Conservation (phyloP, 2,797 vertebrate genomes). For the Enteromius thamalakanensis region DNA sequence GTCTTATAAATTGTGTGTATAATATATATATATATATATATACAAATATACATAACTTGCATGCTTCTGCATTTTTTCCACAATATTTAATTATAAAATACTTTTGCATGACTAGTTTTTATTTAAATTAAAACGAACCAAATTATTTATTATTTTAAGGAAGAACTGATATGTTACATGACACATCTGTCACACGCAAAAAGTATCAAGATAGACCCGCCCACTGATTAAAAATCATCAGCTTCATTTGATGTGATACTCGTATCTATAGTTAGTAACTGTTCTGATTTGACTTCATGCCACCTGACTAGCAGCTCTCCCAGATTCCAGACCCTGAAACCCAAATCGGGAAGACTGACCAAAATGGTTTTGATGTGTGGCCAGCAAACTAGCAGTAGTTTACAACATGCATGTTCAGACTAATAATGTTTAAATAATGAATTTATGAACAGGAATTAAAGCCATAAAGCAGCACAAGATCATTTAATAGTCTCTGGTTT, state of each 20-base stretch:
- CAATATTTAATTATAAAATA: background rate
- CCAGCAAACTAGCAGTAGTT: conserved; percentile 53
- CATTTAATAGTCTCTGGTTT: background rate
- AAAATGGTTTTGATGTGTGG: conserved; percentile 63
- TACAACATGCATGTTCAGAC: conserved; percentile 35
- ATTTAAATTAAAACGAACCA: background rate
- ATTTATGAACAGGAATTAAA: conserved; percentile 17
- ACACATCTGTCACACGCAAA: background rate
- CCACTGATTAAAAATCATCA: conserved; percentile 47
- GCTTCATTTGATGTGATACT: conserved; percentile 70
- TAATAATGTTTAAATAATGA: conserved; percentile 46
- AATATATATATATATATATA: background rate
- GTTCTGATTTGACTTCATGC: conserved; percentile 64
- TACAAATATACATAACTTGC: background rate
- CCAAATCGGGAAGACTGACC: conserved; percentile 57
- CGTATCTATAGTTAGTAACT: conserved; percentile 75
- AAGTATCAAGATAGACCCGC: conserved; percentile 32
- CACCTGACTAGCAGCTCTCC: conserved; percentile 62
- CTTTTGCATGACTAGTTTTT: background rate
- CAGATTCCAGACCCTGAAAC: conserved; percentile 71
- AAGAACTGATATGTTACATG: background rate
- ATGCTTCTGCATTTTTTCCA: background rate
- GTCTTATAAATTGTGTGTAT: background rate
- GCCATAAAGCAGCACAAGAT: conserved; percentile 2
- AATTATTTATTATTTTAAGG: background rate